These are phyloP conservation scores for Glareola pratincola DNA, from an alignment of 2,113 vertebrate genomes.

Conservation along the genomic window DNA sequence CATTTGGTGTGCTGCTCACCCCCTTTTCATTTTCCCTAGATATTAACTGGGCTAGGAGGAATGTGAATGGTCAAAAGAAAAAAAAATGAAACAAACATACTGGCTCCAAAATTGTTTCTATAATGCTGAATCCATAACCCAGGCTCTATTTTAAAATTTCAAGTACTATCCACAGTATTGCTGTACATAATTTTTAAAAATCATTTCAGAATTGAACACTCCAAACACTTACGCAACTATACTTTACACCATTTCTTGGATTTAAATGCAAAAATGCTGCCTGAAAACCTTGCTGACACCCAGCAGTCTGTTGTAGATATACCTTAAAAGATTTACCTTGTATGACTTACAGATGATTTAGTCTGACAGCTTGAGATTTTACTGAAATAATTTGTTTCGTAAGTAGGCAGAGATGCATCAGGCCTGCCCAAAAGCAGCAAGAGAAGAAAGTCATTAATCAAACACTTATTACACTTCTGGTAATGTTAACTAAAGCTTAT, in stretches of 20 bases:
- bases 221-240: background rate
- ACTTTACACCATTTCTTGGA: background rate
- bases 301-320: background rate
- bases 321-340: slow-evolving; percentile 24
- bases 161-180: background rate
- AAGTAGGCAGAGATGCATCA: background rate
- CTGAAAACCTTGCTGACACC: background rate
- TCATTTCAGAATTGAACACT: background rate
- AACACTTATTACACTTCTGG: background rate
- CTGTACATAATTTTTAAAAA: background rate
- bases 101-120: background rate
- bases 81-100: background rate
- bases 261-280: background rate
- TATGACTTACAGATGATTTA: background rate
- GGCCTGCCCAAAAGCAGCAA: slow-evolving; percentile 32
- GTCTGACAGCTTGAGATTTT: slow-evolving; percentile 15
- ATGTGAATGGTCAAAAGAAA: background rate
- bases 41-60: background rate
- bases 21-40: background rate
- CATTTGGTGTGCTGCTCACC: fast-evolving
- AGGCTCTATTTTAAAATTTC: background rate
- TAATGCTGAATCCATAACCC: background rate
- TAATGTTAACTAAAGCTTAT: background rate
- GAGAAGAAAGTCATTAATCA: background rate
- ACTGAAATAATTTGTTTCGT: background rate